Percentiles rank a stretch among this genome's conserved stretches.
Evolutionary conservation across 1,140 invertebrate species (phyloP).

Genomic region (Leptinotarsa texana): DNA sequence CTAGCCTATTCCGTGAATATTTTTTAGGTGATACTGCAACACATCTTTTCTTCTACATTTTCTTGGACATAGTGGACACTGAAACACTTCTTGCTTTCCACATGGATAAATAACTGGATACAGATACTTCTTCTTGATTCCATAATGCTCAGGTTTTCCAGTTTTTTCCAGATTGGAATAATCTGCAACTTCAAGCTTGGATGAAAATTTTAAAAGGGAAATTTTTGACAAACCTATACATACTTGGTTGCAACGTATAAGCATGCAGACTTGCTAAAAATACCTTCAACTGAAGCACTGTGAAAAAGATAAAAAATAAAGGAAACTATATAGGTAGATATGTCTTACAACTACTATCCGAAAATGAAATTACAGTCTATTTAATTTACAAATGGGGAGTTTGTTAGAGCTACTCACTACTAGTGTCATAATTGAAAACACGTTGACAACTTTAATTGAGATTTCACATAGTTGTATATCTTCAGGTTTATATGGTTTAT

Average conservation of each 20-base stretch:
- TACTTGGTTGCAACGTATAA: slow-evolving; percentile 5
- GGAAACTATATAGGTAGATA: too few species aligned
- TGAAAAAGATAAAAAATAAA: too few species aligned
- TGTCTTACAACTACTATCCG: too few species aligned
- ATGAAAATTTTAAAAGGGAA: neutral
- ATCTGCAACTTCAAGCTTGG: neutral
- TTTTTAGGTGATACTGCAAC: slow-evolving; percentile 45
- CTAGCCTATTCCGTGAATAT: slow-evolving; percentile 46
- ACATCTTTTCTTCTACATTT: slow-evolving; percentile 51
- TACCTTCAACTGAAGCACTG: too few species aligned
- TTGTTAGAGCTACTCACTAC: too few species aligned
- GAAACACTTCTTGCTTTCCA: slow-evolving; percentile 60
- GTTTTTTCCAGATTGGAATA: neutral
- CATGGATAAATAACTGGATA: slow-evolving; percentile 70
- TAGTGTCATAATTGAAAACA: too few species aligned
- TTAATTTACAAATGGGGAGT: too few species aligned
- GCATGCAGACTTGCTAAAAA: neutral
- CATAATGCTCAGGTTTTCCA: slow-evolving; percentile 62
- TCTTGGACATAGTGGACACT: slow-evolving; percentile 49
- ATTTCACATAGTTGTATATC: too few species aligned
- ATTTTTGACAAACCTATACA: neutral
- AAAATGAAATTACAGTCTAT: too few species aligned
- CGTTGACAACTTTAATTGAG: too few species aligned
- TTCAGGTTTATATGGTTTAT: too few species aligned
- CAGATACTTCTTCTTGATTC: slow-evolving; percentile 60